Evolutionary conservation across 2,797 vertebrate genomes (phyloP).

Genomic region (Malurus leucopterus): DNA sequence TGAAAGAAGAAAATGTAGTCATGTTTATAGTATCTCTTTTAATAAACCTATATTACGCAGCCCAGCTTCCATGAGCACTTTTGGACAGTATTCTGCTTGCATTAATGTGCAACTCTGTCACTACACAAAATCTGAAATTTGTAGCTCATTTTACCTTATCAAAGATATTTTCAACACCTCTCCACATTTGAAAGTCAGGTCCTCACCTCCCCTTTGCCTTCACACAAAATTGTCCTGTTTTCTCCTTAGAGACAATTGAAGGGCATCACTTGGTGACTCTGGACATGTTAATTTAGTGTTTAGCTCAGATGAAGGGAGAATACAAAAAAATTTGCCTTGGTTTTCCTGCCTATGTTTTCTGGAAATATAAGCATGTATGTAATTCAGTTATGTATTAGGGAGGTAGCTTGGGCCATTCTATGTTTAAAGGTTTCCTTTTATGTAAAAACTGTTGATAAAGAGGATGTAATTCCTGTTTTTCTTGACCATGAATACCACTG

Average conservation of each 20-base stretch:
- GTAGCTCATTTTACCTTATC: neutral
- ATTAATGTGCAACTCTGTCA: neutral
- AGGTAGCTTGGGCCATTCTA: neutral
- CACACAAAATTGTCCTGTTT: conserved; percentile 30
- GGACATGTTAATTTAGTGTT: conserved; percentile 9
- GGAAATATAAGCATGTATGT: neutral
- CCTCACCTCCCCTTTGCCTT: neutral
- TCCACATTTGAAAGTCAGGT: neutral
- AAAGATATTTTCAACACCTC: neutral
- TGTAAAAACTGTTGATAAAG: neutral
- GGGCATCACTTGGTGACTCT: conserved; percentile 15
- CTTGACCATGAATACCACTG: conserved; percentile 17
- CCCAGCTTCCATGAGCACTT: neutral
- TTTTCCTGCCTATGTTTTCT: neutral
- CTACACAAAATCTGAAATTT: neutral
- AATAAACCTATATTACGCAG: neutral
- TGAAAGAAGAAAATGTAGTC: neutral
- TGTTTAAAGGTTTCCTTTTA: conserved; percentile 18
- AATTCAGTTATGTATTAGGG: neutral
- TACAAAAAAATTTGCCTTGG: neutral
- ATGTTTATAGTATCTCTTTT: neutral
- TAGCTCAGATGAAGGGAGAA: neutral
- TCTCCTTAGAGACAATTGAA: conserved; percentile 1
- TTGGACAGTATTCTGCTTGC: neutral
- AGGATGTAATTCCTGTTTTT: neutral